Evolutionary conservation across 2,797 vertebrate species (phyloP), one percentile per base, ranked within the genome.

Genomic region (Morelia viridis): DNA sequence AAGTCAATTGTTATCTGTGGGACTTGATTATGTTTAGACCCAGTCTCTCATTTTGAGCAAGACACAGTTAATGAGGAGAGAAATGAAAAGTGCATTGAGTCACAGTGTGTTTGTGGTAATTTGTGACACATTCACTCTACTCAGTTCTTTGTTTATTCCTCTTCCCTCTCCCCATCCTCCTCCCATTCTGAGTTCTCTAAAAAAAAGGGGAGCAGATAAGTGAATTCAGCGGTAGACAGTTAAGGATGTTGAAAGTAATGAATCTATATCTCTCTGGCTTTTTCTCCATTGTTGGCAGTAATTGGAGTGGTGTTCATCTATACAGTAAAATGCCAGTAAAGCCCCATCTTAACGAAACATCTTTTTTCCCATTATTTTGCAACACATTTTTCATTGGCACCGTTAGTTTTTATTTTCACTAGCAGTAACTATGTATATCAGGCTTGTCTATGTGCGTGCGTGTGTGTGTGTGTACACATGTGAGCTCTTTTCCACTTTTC

Each of bases 221-320:
- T 90, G 95, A 97, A 97, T 97, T 97, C 96, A 95, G 94, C 95
- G 95, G 97, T 96, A 98, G 97, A 97, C 97, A 97, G 93, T 97
- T 97, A 96, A 96, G 97, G 97, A 97, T 98, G 97, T 97, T 98
- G 97, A 98, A 98, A 97, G 97, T 98, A 98, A 98, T 98, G 97
- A 98, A 98, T 98, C 97, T 97, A 97, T 97, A 98, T 97, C 97
- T 97, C 96, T 96, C 96, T 96, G 96, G 97, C 96, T 97, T 95
- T 85, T 92, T 95, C 95, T 94, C 97, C 96, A 97, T 98, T 98
- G 97, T 98, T 96, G 97, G 96, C 96, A 98, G 96, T 98, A 98
- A 98, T 98, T 98, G 98, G 97, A 96, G 96, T 92, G 96, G 96
- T 96, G 97, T 98, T 98, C 97, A 97, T 97, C 97, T 96, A 96